A percentile compares a stretch with the other conserved stretches of the same genome.
phyloP scores from a whole-genome alignment of 2,888 invertebrate species.

The Criorhina ranunculi region DNA sequence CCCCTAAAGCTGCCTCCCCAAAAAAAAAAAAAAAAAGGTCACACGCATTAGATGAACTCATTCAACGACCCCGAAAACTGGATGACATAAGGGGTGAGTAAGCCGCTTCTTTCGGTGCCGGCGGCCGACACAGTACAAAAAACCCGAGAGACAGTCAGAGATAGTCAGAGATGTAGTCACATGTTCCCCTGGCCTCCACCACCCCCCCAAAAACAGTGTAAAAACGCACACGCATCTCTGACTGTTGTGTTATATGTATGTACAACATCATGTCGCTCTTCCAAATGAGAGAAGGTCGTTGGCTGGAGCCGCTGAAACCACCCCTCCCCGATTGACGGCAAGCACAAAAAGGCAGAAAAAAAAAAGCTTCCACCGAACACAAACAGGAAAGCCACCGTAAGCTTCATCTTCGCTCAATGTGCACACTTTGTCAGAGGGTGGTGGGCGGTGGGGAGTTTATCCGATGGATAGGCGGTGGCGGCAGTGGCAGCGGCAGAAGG shows the following conservation, averaged over 20 bases:
- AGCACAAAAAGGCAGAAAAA: slow-evolving; percentile 35
- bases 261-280: slow-evolving; percentile 60
- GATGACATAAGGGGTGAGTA: slow-evolving; percentile 74
- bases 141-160: slow-evolving; percentile 21
- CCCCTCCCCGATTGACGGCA: slow-evolving; percentile 13
- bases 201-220: slow-evolving; percentile 13
- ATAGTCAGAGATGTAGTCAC: background rate
- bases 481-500: slow-evolving; percentile 42
- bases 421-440: slow-evolving; percentile 6
- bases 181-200: background rate
- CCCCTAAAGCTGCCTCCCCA: slow-evolving; percentile 37
- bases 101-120: slow-evolving; percentile 26
- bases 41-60: slow-evolving; percentile 63
- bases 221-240: slow-evolving; percentile 72
- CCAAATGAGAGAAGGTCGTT: slow-evolving; percentile 73
- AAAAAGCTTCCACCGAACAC: slow-evolving; percentile 67
- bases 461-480: slow-evolving; percentile 61
- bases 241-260: slow-evolving; percentile 11
- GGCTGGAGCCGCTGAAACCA: slow-evolving; percentile 59
- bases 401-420: slow-evolving; percentile 58
- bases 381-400: slow-evolving; percentile 75
- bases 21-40: slow-evolving; percentile 56
- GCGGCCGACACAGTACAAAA: slow-evolving; percentile 5
- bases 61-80: slow-evolving; percentile 54
- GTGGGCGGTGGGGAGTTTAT: background rate